Conservation (phyloP, 64 coral and sea anemone species). For the Pachyseris speciosa region DNA sequence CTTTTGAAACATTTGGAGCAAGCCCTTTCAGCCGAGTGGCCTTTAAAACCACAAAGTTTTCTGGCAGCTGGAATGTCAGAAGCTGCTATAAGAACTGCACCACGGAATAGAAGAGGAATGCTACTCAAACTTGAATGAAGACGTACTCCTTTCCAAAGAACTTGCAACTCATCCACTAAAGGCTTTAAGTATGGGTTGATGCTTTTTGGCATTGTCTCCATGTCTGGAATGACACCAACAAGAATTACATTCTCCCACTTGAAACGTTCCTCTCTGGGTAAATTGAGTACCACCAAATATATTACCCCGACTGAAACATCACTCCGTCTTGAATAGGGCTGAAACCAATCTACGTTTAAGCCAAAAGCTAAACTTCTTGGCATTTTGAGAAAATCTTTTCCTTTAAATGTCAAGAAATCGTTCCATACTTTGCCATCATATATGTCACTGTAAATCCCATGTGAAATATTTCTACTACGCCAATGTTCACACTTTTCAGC, state of each 20-base stretch:
- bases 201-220: constrained; percentile 49
- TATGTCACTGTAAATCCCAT: constrained; percentile 52
- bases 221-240: constrained; percentile 50
- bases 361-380: constrained; percentile 55
- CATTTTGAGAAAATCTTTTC: constrained; percentile 36
- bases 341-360: constrained; percentile 80
- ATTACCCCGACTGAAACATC: constrained; percentile 72
- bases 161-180: constrained; percentile 55
- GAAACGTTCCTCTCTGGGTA: constrained; percentile 56
- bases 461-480: not conserved
- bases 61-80: constrained; percentile 56
- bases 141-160: constrained; percentile 48
- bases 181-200: constrained; percentile 66
- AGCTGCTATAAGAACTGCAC: constrained; percentile 29
- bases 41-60: constrained; percentile 48
- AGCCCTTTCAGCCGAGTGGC: constrained; percentile 40
- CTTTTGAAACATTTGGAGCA: constrained; percentile 66
- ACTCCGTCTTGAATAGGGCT: constrained; percentile 49
- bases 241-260: constrained; percentile 72
- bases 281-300: constrained; percentile 68
- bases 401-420: constrained; percentile 49
- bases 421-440: constrained; percentile 79
- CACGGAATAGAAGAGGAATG: constrained; percentile 37
- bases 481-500: constrained; percentile 58
- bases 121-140: not conserved